phyloP scores from a whole-genome alignment of 2,113 vertebrate genomes.

The Trogon melanurus region DNA sequence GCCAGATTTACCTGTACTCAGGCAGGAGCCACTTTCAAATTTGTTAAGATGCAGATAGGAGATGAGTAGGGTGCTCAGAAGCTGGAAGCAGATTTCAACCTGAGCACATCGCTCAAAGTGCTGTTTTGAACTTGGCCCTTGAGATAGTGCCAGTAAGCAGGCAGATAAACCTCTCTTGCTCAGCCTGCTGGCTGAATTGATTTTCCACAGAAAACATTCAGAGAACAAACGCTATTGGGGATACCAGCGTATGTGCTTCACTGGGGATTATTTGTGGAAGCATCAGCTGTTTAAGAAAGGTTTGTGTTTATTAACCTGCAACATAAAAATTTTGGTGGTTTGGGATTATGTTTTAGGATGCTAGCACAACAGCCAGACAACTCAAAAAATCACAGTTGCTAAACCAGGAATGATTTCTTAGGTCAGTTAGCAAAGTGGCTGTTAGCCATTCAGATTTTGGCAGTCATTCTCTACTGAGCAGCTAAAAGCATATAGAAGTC shows the following conservation, averaged over 20 bases:
- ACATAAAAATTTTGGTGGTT: neutral
- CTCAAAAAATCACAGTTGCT: neutral
- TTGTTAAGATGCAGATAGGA: slow-evolving; percentile 24
- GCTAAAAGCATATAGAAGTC: neutral
- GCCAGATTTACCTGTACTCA: slow-evolving; percentile 25
- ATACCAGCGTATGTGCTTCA: neutral
- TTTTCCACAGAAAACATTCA: slow-evolving; percentile 35
- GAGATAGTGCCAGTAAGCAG: neutral
- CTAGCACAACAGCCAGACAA: neutral
- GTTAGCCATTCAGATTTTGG: neutral
- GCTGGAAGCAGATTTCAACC: slow-evolving; percentile 1
- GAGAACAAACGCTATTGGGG: neutral
- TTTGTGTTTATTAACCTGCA: neutral
- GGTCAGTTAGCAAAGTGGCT: neutral
- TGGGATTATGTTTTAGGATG: neutral
- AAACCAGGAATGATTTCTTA: neutral
- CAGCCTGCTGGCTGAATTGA: neutral
- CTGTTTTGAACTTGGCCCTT: neutral
- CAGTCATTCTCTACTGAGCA: neutral
- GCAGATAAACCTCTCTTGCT: neutral
- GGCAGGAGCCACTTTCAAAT: neutral
- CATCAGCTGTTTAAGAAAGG: neutral
- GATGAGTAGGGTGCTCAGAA: neutral
- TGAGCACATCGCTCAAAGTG: neutral
- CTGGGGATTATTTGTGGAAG: neutral